Base-by-base conservation (phyloP, 2,113 vertebrate species). In the Tyrannus savana region DNA sequence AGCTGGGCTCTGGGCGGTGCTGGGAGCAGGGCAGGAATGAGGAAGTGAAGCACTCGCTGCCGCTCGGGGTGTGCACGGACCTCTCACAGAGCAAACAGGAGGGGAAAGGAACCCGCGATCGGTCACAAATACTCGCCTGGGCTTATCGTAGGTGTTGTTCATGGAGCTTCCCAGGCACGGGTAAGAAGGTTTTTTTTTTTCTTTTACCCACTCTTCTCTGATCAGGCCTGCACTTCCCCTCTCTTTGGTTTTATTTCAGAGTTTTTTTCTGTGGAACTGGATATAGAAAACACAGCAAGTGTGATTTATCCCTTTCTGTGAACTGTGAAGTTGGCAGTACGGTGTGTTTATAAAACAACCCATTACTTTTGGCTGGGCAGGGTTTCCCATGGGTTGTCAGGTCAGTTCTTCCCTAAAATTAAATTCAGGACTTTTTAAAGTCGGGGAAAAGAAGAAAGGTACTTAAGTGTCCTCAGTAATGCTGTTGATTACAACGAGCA, bases 151-250 rank as follows among this genome's bases (percentile, higher is more conserved):
- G 55, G 23, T 62, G 30, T 6, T 88, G 64, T 91, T 93, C 90
- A 96, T 96, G 96, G 93, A 91, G 52, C 28, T 89, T 31, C 37
- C 31, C 2, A 4, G 42, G 55, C 15, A 7, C 42, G 77, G 95
- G 95, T 96, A 96, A 95, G 93, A 35, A 42, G 27, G 5, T 37
- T 63, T 76, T 50, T n/a, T 59, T 76, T 50, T 69, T 66, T 76
- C 27, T 78, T 63, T 33, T 81, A 6, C 14, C 16, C 72, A 2
- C 19, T 73, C 39, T 55, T 76, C 14, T 67, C 14, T 85, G 30
- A 41, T 74, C 37, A 50, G 66, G 14, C 27, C 4, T 56, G 53
- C 68, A 6, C 27, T 53, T 27, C 25, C 7, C 17, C 7, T 81
- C 7, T 35, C 4, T 44, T 35, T 4, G 37, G 3, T 25, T 23